Evolutionary conservation across 2,797 vertebrate genomes (phyloP).

Genomic region (Tarsius wallacei): DNA sequence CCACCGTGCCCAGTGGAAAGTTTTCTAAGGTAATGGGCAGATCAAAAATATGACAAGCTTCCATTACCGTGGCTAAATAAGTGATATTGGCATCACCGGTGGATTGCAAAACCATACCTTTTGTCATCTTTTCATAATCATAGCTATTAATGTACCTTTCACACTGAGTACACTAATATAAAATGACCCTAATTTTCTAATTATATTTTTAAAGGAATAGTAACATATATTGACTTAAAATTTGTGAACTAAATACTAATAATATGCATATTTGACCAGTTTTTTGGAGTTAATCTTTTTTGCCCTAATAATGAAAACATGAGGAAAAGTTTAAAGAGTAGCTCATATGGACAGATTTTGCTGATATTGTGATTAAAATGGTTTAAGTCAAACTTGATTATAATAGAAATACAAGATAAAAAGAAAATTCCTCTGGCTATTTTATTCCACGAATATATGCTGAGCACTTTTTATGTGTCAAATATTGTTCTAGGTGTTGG

Average conservation of each 20-base stretch:
- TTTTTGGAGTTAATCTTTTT: slow-evolving; percentile 56
- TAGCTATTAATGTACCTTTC: background rate
- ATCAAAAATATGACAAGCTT: background rate
- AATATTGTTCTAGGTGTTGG: background rate
- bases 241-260: slow-evolving; percentile 46
- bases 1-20: background rate
- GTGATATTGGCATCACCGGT: background rate
- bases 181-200: background rate
- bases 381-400: background rate
- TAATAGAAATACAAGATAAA: too few relatives aligned
- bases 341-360: background rate
- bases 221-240: slow-evolving; percentile 46
- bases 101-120: background rate
- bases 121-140: background rate
- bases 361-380: background rate
- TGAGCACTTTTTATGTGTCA: slow-evolving; percentile 19
- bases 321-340: background rate
- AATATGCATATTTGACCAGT: slow-evolving; percentile 8
- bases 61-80: background rate
- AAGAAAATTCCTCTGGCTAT: background rate
- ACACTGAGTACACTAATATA: background rate
- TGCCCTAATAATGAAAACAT: background rate
- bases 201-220: slow-evolving; percentile 35
- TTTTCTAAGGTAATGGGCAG: background rate
- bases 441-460: slow-evolving; percentile 48